Conservation (phyloP, 1,140 invertebrate species). For the Caenorhabditis latens region DNA sequence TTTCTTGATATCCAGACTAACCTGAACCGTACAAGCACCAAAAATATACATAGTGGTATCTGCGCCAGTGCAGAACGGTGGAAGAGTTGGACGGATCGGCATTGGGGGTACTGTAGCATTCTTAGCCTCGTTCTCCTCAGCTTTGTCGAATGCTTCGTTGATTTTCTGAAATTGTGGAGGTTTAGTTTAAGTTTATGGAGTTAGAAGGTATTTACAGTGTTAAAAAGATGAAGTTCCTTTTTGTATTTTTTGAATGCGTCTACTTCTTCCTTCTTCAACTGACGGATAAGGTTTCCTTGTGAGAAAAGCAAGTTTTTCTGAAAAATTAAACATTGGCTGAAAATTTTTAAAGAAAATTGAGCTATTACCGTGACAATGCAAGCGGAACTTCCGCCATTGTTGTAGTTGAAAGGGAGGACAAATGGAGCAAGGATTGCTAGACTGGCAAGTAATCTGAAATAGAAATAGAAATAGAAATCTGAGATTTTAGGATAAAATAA, state of each 20-base stretch:
- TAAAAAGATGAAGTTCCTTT: slow-evolving; percentile 64
- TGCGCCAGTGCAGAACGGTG: slow-evolving; percentile 63
- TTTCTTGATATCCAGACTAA: not conserved
- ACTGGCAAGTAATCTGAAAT: slow-evolving; percentile 1
- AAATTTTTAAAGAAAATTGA: not conserved
- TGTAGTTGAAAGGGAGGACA: slow-evolving; percentile 21
- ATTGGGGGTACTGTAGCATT: slow-evolving; percentile 68
- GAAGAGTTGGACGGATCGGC: slow-evolving; percentile 66
- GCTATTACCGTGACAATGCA: slow-evolving; percentile 66
- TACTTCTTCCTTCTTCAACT: slow-evolving; percentile 64
- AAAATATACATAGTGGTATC: slow-evolving; percentile 68
- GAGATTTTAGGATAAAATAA: not conserved
- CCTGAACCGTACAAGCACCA: slow-evolving; percentile 66
- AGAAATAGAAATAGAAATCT: not conserved
- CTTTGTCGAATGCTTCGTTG: slow-evolving; percentile 67
- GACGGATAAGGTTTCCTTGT: slow-evolving; percentile 67
- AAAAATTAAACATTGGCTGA: not conserved
- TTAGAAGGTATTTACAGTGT: slow-evolving; percentile 48
- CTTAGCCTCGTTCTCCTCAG: slow-evolving; percentile 63
- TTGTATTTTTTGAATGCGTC: slow-evolving; percentile 67
- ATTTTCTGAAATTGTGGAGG: slow-evolving; percentile 63
- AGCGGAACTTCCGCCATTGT: slow-evolving; percentile 64
- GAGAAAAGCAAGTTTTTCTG: slow-evolving; percentile 67
- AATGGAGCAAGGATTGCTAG: not conserved
- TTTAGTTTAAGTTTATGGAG: not conserved